A percentile compares a stretch with the other conserved stretches of the same genome.
Evolutionary conservation across 1,140 invertebrate genomes (phyloP).

Genomic region (Zaprionus lachaisei): DNA sequence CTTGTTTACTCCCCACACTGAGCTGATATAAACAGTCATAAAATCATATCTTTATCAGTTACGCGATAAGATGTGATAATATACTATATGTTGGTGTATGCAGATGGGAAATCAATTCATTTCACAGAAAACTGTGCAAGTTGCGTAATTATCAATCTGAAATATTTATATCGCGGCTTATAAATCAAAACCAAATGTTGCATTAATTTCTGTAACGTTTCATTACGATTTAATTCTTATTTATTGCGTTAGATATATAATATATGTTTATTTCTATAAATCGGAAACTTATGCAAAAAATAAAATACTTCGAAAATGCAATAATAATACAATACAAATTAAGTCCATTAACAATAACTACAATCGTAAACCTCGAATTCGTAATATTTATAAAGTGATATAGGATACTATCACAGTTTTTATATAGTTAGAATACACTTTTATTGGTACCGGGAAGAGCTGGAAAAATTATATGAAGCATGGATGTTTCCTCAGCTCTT

Average conservation of each 20-base stretch:
- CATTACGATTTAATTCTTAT: neutral
- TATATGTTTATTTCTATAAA: neutral
- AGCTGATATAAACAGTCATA: neutral
- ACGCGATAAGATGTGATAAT: constrained; percentile 13
- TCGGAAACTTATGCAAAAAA: too few relatives aligned
- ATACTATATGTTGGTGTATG: neutral
- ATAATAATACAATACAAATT: too few relatives aligned
- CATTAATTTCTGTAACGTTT: constrained; percentile 14
- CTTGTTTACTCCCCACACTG: neutral
- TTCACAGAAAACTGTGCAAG: constrained; percentile 13
- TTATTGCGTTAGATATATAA: neutral
- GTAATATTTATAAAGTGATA: too few relatives aligned
- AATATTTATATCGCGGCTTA: constrained; percentile 4
- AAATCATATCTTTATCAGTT: constrained; percentile 21
- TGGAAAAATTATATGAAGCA: too few relatives aligned
- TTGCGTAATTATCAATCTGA: constrained; percentile 31
- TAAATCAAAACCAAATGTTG: constrained; percentile 16
- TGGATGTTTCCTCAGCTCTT: too few relatives aligned
- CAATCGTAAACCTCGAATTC: too few relatives aligned
- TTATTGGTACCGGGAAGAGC: too few relatives aligned
- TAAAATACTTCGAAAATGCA: too few relatives aligned
- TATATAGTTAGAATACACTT: too few relatives aligned
- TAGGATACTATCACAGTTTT: too few relatives aligned
- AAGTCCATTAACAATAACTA: too few relatives aligned
- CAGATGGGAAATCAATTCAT: neutral